Percentiles rank a stretch among this genome's conserved stretches.
These are phyloP conservation scores for Malurus elegans DNA, from an alignment of 2,113 vertebrate species.

Conservation along the genomic window DNA sequence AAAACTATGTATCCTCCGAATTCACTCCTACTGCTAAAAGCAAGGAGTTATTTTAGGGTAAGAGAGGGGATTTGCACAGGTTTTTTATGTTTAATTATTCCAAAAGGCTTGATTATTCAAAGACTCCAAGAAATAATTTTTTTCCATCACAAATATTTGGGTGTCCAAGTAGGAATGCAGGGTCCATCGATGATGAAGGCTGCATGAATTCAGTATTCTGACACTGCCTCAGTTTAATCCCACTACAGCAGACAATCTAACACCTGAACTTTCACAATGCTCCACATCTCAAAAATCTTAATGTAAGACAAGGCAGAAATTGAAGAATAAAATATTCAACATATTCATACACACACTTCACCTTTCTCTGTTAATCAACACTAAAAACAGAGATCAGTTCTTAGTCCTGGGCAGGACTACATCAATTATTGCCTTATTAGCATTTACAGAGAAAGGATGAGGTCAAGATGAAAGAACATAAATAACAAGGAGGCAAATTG, in stretches of 20 bases:
- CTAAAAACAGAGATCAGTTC: not conserved
- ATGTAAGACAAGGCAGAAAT: not conserved
- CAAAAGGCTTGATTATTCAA: not conserved
- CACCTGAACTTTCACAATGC: not conserved
- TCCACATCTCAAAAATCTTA: not conserved
- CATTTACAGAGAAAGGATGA: not conserved
- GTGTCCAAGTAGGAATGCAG: not conserved
- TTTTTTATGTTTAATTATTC: not conserved
- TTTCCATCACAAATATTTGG: not conserved
- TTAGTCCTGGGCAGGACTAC: not conserved
- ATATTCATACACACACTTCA: not conserved
- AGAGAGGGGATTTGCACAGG: not conserved
- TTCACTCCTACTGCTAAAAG: not conserved
- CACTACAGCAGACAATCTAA: not conserved
- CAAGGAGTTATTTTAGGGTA: not conserved
- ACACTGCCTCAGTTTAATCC: not conserved
- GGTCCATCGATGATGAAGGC: not conserved
- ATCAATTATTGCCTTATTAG: not conserved
- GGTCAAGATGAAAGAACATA: not conserved
- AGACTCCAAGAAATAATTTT: not conserved
- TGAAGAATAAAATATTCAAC: not conserved
- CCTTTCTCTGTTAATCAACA: not conserved
- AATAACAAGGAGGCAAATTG: not conserved
- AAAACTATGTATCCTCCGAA: not conserved
- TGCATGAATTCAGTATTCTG: not conserved